Conservation (phyloP, 2,797 vertebrate genomes). For the Sitta carolinensis region DNA sequence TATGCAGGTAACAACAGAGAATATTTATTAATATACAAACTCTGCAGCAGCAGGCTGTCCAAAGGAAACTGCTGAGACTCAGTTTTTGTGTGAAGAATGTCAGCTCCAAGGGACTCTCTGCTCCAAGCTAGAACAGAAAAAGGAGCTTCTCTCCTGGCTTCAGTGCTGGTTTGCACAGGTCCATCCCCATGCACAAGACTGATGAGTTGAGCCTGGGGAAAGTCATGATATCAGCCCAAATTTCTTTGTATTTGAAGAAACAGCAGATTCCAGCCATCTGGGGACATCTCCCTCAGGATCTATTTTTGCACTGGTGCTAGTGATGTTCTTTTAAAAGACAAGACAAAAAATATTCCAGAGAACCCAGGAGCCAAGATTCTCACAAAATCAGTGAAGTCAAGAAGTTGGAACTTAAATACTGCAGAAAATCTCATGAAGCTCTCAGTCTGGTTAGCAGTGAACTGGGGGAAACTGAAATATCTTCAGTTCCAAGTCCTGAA, state of each 20-base stretch:
- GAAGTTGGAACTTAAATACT: neutral
- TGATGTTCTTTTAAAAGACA: neutral
- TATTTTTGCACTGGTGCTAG: neutral
- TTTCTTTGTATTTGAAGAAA: neutral
- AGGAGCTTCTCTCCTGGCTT: neutral
- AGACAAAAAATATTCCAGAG: neutral
- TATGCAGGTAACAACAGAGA: neutral
- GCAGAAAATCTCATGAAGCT: neutral
- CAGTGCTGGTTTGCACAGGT: neutral
- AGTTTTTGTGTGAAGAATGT: neutral
- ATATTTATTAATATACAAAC: neutral
- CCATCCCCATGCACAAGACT: neutral
- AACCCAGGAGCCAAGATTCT: neutral
- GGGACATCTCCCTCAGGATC: neutral
- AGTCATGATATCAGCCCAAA: neutral
- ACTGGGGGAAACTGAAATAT: neutral
- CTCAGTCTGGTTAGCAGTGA: neutral
- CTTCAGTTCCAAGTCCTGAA: neutral
- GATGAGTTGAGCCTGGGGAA: neutral
- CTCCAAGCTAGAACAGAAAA: neutral
- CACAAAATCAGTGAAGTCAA: neutral
- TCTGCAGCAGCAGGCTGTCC: neutral
- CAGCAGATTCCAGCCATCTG: neutral
- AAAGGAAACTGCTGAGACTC: neutral
- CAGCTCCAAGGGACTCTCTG: neutral